Percentiles rank a stretch among this genome's conserved stretches.
Conservation (phyloP, 2,113 vertebrate genomes). For the Notechis scutatus region DNA sequence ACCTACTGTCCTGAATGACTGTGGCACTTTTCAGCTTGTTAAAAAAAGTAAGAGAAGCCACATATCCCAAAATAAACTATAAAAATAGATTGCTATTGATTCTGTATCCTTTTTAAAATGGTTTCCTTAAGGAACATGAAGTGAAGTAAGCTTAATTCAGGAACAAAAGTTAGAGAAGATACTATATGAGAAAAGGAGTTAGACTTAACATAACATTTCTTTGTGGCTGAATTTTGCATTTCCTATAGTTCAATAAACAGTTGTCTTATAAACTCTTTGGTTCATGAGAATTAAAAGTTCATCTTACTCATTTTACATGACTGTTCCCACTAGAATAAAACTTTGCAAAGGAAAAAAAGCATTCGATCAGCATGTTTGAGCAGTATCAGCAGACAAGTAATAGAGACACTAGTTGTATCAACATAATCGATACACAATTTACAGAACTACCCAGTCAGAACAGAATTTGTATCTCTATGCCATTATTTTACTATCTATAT, state of each 20-base stretch:
- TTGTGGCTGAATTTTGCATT: slow-evolving; percentile 53
- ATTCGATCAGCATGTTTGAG: slow-evolving; percentile 71
- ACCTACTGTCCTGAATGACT: slow-evolving; percentile 42
- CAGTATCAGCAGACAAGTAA: slow-evolving; percentile 71
- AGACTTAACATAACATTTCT: slow-evolving; percentile 33
- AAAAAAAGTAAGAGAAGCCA: slow-evolving; percentile 65
- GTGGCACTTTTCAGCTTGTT: slow-evolving; percentile 53
- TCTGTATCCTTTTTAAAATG: slow-evolving; percentile 58
- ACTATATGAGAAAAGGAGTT: slow-evolving; percentile 14
- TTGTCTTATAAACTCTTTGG: slow-evolving; percentile 48
- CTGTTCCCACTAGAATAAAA: slow-evolving; percentile 56
- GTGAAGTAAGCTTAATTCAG: slow-evolving; percentile 57
- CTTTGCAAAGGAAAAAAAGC: slow-evolving; percentile 52
- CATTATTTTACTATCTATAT: slow-evolving; percentile 68
- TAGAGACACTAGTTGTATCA: slow-evolving; percentile 70
- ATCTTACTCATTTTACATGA: slow-evolving; percentile 44
- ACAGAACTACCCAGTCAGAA: slow-evolving; percentile 71
- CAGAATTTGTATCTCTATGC: slow-evolving; percentile 57
- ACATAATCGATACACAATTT: slow-evolving; percentile 81
- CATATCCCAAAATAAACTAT: slow-evolving; percentile 67
- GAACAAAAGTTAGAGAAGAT: slow-evolving; percentile 23
- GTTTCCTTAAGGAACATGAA: slow-evolving; percentile 64
- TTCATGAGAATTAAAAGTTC: slow-evolving; percentile 53
- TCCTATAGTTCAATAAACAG: slow-evolving; percentile 54
- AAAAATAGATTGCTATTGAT: slow-evolving; percentile 73